These are phyloP conservation scores for Colius striatus DNA, from an alignment of 2,113 vertebrate genomes.

Conservation along the genomic window DNA sequence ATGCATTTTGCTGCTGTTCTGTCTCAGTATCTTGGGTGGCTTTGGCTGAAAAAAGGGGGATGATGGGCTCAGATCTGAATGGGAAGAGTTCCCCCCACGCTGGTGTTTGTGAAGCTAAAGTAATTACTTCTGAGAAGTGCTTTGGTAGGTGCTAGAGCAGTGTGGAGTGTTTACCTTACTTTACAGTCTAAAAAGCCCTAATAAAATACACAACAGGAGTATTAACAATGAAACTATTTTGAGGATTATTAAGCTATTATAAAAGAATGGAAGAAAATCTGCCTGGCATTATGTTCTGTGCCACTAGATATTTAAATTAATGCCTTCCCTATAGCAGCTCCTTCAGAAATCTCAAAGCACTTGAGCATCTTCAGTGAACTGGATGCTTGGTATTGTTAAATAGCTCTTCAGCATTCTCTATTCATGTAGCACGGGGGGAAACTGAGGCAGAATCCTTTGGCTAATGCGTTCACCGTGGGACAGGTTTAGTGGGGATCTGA, in stretches of 20 bases:
- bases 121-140: neutral
- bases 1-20: neutral
- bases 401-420: neutral
- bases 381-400: neutral
- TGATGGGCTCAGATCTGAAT: rapidly evolving
- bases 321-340: conserved; percentile 27
- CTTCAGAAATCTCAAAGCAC: conserved; percentile 39
- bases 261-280: conserved; percentile 49
- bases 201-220: conserved; percentile 42
- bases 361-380: conserved; percentile 7
- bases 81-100: neutral
- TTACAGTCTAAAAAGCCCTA: neutral
- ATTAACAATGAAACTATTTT: conserved; percentile 22
- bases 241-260: conserved; percentile 51
- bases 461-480: rapidly evolving
- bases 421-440: neutral
- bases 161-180: conserved; percentile 42
- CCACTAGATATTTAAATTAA: conserved; percentile 52
- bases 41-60: neutral
- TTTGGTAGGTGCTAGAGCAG: neutral
- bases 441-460: conserved; percentile 3
- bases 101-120: neutral
- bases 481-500: neutral
- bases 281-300: neutral
- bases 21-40: neutral